These are phyloP conservation scores for Hirundo rustica DNA, from an alignment of 2,797 vertebrate genomes.

Conservation along the genomic window DNA sequence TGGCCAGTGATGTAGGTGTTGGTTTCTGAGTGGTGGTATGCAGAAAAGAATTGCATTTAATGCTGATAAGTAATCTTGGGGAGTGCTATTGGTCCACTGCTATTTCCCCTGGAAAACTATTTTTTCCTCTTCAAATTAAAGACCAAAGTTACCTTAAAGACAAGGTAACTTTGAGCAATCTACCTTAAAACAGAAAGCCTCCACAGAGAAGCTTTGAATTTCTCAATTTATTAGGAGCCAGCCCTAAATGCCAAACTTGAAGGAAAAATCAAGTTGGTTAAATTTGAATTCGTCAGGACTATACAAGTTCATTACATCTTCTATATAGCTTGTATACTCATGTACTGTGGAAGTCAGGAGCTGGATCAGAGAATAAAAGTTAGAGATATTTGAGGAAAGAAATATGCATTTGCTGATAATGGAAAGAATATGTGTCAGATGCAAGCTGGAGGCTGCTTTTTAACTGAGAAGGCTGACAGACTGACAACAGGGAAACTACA, in stretches of 20 bases:
- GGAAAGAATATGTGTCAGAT: neutral
- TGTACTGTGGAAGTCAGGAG: neutral
- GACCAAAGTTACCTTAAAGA: neutral
- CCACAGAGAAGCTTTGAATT: neutral
- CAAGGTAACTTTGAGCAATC: neutral
- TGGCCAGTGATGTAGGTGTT: constrained; percentile 95
- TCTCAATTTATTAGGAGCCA: neutral
- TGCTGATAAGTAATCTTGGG: neutral
- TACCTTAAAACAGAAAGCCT: neutral
- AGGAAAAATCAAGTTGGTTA: neutral
- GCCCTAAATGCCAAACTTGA: neutral
- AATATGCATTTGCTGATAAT: neutral
- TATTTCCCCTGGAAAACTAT: neutral
- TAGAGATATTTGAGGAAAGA: neutral
- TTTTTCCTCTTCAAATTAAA: neutral
- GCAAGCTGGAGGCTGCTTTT: neutral
- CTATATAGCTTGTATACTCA: neutral
- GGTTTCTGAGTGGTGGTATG: neutral
- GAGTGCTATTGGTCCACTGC: neutral
- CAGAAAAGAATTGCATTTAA: constrained; percentile 1
- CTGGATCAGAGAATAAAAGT: neutral
- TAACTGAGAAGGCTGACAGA: neutral
- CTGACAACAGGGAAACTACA: neutral
- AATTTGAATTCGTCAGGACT: neutral
- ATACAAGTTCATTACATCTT: neutral